Base-by-base conservation (phyloP, 2,797 vertebrate species). In the Sebastes iracundus region DNA sequence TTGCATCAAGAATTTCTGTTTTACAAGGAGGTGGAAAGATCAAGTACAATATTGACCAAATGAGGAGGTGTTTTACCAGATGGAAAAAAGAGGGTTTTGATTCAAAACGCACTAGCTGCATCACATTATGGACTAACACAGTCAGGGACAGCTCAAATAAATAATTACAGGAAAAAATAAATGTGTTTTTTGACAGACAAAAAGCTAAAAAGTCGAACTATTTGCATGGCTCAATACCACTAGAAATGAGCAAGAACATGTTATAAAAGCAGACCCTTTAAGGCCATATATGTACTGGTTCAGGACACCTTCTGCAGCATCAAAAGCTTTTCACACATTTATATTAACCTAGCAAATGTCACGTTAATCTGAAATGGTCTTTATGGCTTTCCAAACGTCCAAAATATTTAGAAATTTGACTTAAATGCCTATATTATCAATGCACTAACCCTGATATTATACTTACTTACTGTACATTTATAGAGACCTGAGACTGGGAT, bases 81-180 rank as follows among this genome's bases (percentile, higher is more conserved):
- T 30, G 5, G 32, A 3, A 4, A 5, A 7, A 2, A 13, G 14
- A 22, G 7, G 4, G 6, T 7, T 33, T 27, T 5, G 9, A 2
- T 66, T 66, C 53, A 55, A 59, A 64, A 30, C 3, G 4, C 2
- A 1, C 3, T 0, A n/a, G 71, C 22, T 70, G n/a, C 33, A 42
- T 46, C 53, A 11, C 7, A 1, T 16, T 1, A 8, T 23, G 22
- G 23, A 23, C 12, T 11, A 1, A 58, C 0, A 25, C 2, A 16
- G 42, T 46, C 42, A 46, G 3, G 2, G 2, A 27, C 18, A 6
- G 8, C 23, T 69, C 27, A 30, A 3, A 0, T 22, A 11, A 20
- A 52, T 46, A 33, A 52, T 46, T 46, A 46, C 1, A 46, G 16
- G 42, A 46, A 46, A 46, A 46, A 46, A 7, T 1, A 46, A 46